phyloP scores from a whole-genome alignment of 1,140 invertebrate species.

The Ruditapes philippinarum region DNA sequence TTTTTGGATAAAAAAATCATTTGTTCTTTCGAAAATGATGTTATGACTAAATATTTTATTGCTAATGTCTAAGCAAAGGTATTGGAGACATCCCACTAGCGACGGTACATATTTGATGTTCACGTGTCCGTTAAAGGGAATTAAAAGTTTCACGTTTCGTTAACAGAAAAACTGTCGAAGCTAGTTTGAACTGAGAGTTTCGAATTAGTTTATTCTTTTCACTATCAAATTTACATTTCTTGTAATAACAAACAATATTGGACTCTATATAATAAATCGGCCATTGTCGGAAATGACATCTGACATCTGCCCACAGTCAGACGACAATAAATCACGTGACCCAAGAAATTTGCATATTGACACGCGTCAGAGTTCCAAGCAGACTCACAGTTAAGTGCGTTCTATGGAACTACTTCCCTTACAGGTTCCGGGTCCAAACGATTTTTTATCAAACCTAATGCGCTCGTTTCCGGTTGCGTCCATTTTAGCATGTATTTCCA shows the following conservation, averaged over 20 bases:
- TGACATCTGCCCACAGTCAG: constrained; percentile 48
- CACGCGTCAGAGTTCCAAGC: constrained; percentile 43
- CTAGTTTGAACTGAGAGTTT: neutral
- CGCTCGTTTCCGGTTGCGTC: constrained; percentile 50
- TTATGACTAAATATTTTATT: too few species aligned
- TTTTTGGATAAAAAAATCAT: too few species aligned
- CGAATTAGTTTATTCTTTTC: constrained; percentile 9
- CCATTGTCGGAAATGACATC: constrained; percentile 33
- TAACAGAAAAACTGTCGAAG: neutral
- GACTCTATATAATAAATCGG: constrained; percentile 5
- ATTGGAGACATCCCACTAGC: too few species aligned
- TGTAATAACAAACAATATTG: constrained; percentile 12
- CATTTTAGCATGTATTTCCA: neutral
- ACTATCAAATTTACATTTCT: neutral
- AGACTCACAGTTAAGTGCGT: constrained; percentile 31
- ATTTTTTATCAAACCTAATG: constrained; percentile 15
- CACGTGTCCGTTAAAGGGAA: neutral
- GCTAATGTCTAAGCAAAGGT: too few species aligned
- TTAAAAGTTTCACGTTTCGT: neutral
- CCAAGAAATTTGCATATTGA: constrained; percentile 16
- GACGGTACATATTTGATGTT: neutral
- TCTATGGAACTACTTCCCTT: constrained; percentile 39
- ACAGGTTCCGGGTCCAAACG: constrained; percentile 31
- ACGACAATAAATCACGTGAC: constrained; percentile 57
- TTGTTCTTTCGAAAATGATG: too few species aligned